Base-by-base conservation (phyloP, 53 echinoderm and acorn worm species). In the Echinarachnius parma region DNA sequence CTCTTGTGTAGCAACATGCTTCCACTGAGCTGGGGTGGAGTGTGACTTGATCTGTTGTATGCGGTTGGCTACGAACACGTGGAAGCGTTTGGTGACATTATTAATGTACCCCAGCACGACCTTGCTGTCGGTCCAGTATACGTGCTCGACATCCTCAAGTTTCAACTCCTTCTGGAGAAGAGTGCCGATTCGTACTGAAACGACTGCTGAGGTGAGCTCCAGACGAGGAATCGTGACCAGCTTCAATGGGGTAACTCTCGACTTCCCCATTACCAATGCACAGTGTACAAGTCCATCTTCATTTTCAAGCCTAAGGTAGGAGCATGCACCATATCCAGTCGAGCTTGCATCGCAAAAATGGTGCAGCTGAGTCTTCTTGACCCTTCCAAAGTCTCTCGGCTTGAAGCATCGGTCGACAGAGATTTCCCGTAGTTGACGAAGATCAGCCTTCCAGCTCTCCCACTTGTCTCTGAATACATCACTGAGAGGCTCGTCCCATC, bases 401-500 rank as follows among this genome's bases (percentile, higher is more conserved):
- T 71, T 87, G 53, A 60, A 60, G 48, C 87, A 82, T 34, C 82
- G n/a, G 25, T 76, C 37, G 19, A 76, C 66, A 26, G 72, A 65
- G 24, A 69, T 19, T 3, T 39, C 54, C 46, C 75, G 28, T 22
- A 90, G 74, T 20, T 64, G 36, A 5, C 25, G 33, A 15, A 82
- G 22, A 37, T 81, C 75, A 8, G 4, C 47, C 32, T 52, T 81
- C 85, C 90, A 82, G 26, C 23, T 64, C 21, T 67, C 85, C 85
- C 85, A 89, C 75, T 35, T 68, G 20, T 24, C 25, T 19, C 61
- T 78, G 21, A 86, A 47, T 28, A 39, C 13, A 21, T 84, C 85
- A 46, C 78, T 46, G 26, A 92, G 68, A 4, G 87, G 82, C 31
- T 81, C 78, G 61, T 92, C 87, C 87, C 84, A 87, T 14, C 70